These are phyloP conservation scores for Leuctra nigra DNA, from an alignment of 2,888 invertebrate genomes.

Conservation along the genomic window DNA sequence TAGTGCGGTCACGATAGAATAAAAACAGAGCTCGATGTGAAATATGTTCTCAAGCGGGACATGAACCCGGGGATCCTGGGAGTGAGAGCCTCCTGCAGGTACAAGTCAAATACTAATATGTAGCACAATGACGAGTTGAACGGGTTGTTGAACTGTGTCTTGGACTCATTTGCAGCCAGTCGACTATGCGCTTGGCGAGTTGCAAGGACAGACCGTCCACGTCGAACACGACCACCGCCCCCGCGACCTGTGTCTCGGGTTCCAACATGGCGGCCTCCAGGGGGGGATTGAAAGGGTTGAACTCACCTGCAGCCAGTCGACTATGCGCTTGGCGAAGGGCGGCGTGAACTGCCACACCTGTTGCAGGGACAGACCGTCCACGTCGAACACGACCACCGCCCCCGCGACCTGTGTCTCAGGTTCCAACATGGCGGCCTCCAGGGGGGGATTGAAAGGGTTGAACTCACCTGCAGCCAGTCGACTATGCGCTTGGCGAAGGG, in stretches of 20 bases:
- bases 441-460: too few species aligned
- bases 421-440: slow-evolving; percentile 77
- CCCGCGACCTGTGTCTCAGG: slow-evolving; percentile 63
- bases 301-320: slow-evolving; percentile 70
- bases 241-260: slow-evolving; percentile 60
- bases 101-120: too few species aligned
- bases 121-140: too few species aligned
- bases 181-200: slow-evolving; percentile 77
- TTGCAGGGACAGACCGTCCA: slow-evolving; percentile 73
- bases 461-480: slow-evolving; percentile 68
- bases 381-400: slow-evolving; percentile 74
- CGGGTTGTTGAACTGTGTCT: too few species aligned
- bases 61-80: too few species aligned
- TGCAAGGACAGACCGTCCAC: slow-evolving; percentile 76
- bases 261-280: slow-evolving; percentile 78
- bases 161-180: slow-evolving; percentile 68
- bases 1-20: too few species aligned
- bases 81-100: too few species aligned
- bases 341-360: too few species aligned
- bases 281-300: too few species aligned
- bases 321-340: slow-evolving; percentile 77
- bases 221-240: slow-evolving; percentile 75
- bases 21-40: too few species aligned
- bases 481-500: slow-evolving; percentile 79
- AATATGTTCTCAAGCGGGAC: too few species aligned